Evolutionary conservation across 2,888 invertebrate genomes (phyloP).

Genomic region (Odontothrips loti): DNA sequence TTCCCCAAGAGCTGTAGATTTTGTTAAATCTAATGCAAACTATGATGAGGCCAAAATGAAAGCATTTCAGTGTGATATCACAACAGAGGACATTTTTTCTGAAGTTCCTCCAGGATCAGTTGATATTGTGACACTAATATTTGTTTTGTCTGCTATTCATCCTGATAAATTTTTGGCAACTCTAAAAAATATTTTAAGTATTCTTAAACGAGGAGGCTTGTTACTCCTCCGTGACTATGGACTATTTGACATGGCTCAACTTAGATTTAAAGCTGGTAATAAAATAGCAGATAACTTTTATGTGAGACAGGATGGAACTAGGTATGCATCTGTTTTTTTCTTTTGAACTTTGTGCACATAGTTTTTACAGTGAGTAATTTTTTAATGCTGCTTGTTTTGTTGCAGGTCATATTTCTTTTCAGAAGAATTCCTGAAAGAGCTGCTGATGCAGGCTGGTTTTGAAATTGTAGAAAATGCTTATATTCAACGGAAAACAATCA

Average conservation of each 20-base stretch:
- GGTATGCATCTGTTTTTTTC: conserved; percentile 49
- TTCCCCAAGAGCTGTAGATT: conserved; percentile 82
- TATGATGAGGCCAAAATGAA: conserved; percentile 63
- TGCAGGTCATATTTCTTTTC: conserved; percentile 76
- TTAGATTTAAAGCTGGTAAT: conserved; percentile 87
- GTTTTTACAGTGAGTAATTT: not conserved
- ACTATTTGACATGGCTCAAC: conserved; percentile 90
- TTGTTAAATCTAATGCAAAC: conserved; percentile 64
- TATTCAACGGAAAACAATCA: conserved; percentile 82
- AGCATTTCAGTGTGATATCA: conserved; percentile 83
- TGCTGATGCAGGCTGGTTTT: conserved; percentile 70
- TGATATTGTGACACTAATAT: conserved; percentile 84
- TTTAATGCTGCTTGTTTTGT: conserved; percentile 38
- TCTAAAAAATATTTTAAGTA: conserved; percentile 59
- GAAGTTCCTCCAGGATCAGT: conserved; percentile 53
- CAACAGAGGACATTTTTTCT: conserved; percentile 48
- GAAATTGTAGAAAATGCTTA: conserved; percentile 65
- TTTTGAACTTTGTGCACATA: not conserved
- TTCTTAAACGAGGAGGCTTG: conserved; percentile 70
- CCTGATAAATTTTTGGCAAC: conserved; percentile 72
- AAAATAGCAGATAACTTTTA: conserved; percentile 92
- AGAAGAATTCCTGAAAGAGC: conserved; percentile 59
- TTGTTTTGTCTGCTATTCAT: conserved; percentile 91
- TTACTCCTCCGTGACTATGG: conserved; percentile 92
- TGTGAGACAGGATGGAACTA: conserved; percentile 93